Evolutionary conservation across 92 coral and sea anemone genomes (phyloP), one percentile per base, ranked within the genome.

Genomic region (Actinostola sp.): DNA sequence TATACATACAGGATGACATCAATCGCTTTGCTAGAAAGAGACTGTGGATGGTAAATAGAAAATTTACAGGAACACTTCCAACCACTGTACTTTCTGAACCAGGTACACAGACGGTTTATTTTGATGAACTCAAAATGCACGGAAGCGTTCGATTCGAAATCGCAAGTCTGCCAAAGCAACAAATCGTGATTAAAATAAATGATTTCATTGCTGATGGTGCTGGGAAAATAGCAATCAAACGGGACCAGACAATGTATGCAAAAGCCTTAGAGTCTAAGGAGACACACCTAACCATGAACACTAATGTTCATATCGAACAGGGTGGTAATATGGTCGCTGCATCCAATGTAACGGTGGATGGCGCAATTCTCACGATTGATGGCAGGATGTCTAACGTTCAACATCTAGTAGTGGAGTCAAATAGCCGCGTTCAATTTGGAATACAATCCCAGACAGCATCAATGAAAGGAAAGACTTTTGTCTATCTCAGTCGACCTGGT

Each of bases 131-230:
- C 15, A 72, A 80, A 66, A 52, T 84, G 12, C 50, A 35, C 14
- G 89, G 89, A n/a, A 78, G 75, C 56, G 89, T 84, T 16, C 67
- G 79, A n/a, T 84, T 78, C 24, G 73, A 84, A 32, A 63, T 63
- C 35, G 72, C 62, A 33, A 65, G 50, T 30, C 38, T 34, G 17
- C 35, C 19, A 28, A 43, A 67, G n/a, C 61, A 9, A 4, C 49
- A 78, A 71, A 46, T 84, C 63, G 48, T 43, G 9, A 61, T 70
- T 26, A 79, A 70, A 57, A 42, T 85, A 21, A 48, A 48, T 26
- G 75, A 66, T 26, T 77, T 85, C 23, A 51, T 48, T 35, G 90
- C 78, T 23, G 86, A 85, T 62, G 74, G 72, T 13, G 43, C 31
- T 20, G 86, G 82, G 15, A 70, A 79, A 54, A 79, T 85, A 42